Percentiles rank a stretch among this genome's conserved stretches.
Evolutionary conservation across 2,113 vertebrate genomes (phyloP).

Genomic region (Marmota flaviventris): DNA sequence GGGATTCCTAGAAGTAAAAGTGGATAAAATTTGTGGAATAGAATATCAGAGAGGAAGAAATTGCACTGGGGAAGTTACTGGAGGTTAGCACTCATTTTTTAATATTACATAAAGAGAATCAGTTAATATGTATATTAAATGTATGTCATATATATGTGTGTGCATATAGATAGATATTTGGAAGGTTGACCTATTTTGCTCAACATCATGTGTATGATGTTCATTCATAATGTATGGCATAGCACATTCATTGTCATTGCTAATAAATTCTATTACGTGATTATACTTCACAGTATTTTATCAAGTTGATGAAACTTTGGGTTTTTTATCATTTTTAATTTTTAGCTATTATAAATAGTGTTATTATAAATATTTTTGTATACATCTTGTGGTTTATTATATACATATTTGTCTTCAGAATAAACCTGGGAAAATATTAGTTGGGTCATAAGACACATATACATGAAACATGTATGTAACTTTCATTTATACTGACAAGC

Average conservation of each 20-base stretch:
- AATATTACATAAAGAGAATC: neutral
- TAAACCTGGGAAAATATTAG: neutral
- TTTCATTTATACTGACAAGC: neutral
- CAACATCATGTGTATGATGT: neutral
- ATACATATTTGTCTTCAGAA: constrained; percentile 2
- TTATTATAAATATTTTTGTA: neutral
- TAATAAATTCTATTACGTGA: neutral
- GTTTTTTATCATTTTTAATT: neutral
- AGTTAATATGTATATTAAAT: neutral
- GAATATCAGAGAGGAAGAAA: neutral
- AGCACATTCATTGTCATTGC: neutral
- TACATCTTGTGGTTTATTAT: neutral
- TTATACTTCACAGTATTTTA: neutral
- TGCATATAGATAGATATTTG: neutral
- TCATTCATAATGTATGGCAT: neutral
- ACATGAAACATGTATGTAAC: neutral
- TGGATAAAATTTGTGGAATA: neutral
- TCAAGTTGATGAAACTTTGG: neutral
- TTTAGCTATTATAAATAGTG: constrained; percentile 21
- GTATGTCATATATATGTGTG: no score
- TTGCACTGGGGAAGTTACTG: neutral
- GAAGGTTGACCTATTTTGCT: neutral
- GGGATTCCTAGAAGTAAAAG: neutral
- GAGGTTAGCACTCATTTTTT: neutral
- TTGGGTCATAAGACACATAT: neutral